These are phyloP conservation scores for Amphipoea oculea DNA, from an alignment of 2,888 invertebrate species.

Conservation along the genomic window DNA sequence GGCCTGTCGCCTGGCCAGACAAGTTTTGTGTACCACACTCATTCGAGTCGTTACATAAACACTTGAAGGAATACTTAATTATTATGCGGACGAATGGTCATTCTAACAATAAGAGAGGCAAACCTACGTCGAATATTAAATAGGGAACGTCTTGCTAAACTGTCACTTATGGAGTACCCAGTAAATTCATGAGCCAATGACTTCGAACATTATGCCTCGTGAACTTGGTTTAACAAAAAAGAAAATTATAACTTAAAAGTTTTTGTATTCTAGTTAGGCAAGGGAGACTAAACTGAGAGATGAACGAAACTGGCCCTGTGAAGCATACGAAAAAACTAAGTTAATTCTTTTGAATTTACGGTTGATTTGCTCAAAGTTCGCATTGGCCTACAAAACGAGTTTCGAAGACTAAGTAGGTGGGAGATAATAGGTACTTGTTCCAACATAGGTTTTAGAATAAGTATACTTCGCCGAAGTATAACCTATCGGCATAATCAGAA, in stretches of 20 bases:
- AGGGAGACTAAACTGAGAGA: background rate
- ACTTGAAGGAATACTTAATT: slow-evolving; percentile 64
- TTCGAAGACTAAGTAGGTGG: background rate
- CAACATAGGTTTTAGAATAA: too few relatives aligned
- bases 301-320: background rate
- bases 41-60: slow-evolving; percentile 72
- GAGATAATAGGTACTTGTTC: too few relatives aligned
- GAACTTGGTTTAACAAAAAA: slow-evolving; percentile 10
- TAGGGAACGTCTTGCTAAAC: slow-evolving; percentile 32
- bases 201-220: slow-evolving; percentile 9
- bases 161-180: slow-evolving; percentile 20
- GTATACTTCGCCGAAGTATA: background rate
- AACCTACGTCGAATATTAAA: slow-evolving; percentile 58
- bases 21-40: slow-evolving; percentile 76
- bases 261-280: slow-evolving; percentile 9
- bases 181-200: slow-evolving; percentile 26
- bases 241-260: background rate
- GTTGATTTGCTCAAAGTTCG: background rate
- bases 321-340: background rate
- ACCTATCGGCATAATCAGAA: background rate
- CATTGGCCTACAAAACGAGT: background rate
- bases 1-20: slow-evolving; percentile 79
- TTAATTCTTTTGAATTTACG: background rate
- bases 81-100: slow-evolving; percentile 57
- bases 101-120: slow-evolving; percentile 49